phyloP scores from a whole-genome alignment of 2,888 invertebrate species.

The Neuroscelio doddi region DNA sequence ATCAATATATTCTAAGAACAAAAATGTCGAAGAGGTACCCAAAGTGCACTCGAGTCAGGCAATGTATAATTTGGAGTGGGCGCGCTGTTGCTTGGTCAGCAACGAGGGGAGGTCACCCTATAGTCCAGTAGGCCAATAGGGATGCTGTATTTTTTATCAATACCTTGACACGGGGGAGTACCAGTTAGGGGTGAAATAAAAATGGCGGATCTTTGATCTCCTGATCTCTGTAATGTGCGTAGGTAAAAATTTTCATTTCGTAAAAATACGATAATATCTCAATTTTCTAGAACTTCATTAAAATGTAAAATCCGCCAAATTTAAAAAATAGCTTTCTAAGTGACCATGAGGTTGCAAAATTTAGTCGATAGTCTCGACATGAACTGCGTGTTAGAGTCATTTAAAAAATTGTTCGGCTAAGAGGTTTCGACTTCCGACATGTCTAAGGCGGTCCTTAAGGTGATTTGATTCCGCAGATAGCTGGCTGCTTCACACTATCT shows the following conservation, averaged over 20 bases:
- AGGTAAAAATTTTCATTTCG: too few relatives aligned
- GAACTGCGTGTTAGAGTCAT: slow-evolving; percentile 31
- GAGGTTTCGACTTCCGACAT: slow-evolving; percentile 48
- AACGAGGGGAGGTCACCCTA: slow-evolving; percentile 67
- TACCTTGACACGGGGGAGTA: slow-evolving; percentile 59
- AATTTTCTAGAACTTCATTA: too few relatives aligned
- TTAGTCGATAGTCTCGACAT: slow-evolving; percentile 25
- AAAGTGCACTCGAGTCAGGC: slow-evolving; percentile 52
- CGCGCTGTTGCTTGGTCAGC: slow-evolving; percentile 70
- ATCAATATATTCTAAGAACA: slow-evolving; percentile 45
- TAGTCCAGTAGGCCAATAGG: slow-evolving; percentile 67
- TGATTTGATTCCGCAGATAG: slow-evolving; percentile 66
- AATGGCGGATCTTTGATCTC: slow-evolving; percentile 60
- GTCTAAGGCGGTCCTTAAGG: slow-evolving; percentile 54
- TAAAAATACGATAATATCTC: too few relatives aligned
- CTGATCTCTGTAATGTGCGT: slow-evolving; percentile 22
- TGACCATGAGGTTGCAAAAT: too few relatives aligned
- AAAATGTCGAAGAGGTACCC: slow-evolving; percentile 54
- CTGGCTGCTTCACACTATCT: slow-evolving; percentile 53
- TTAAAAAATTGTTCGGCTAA: slow-evolving; percentile 56
- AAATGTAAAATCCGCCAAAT: too few relatives aligned
- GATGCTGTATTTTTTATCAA: slow-evolving; percentile 66
- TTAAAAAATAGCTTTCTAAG: too few relatives aligned
- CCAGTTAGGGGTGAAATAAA: slow-evolving; percentile 56
- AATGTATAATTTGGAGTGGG: slow-evolving; percentile 65